Percentiles rank a stretch among this genome's conserved stretches.
phyloP scores from a whole-genome alignment of 2,113 vertebrate species.

The Macquaria ambigua region DNA sequence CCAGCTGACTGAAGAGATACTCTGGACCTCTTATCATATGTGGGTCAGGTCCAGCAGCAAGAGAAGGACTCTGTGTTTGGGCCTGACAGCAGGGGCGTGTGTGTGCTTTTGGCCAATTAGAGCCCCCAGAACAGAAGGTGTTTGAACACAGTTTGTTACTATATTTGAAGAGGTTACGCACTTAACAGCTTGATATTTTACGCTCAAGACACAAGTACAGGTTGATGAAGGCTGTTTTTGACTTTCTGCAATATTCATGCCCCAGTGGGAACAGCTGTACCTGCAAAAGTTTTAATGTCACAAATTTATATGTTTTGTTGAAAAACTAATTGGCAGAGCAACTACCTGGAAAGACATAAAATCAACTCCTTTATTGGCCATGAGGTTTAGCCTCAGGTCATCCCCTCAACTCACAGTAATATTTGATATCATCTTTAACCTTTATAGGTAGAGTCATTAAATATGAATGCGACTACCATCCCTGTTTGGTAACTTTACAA shows the following conservation, averaged over 20 bases:
- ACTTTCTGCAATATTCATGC: neutral
- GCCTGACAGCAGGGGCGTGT: constrained; percentile 46
- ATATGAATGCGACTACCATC: constrained; percentile 33
- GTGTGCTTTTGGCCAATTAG: constrained; percentile 56
- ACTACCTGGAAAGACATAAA: constrained; percentile 12
- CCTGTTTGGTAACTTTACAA: constrained; percentile 46
- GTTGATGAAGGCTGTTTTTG: neutral
- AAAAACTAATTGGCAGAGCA: constrained; percentile 3
- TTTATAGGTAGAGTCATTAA: constrained; percentile 46
- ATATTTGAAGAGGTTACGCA: constrained; percentile 7
- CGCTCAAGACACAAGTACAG: neutral
- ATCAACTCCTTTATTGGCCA: neutral
- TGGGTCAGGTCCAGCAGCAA: constrained; percentile 49
- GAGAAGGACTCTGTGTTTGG: constrained; percentile 11
- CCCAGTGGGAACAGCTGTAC: neutral
- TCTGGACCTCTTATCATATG: constrained; percentile 51
- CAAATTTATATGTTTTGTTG: neutral
- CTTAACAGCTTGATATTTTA: neutral
- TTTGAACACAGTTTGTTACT: constrained; percentile 5
- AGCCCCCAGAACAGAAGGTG: constrained; percentile 55
- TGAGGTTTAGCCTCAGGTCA: constrained; percentile 10
- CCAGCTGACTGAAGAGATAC: constrained; percentile 32
- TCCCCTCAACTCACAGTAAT: constrained; percentile 4
- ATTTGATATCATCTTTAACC: constrained; percentile 38
- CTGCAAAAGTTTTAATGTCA: constrained; percentile 2